Evolutionary conservation across 2,888 invertebrate species (phyloP).

Genomic region (Cryptocephalus moraei): DNA sequence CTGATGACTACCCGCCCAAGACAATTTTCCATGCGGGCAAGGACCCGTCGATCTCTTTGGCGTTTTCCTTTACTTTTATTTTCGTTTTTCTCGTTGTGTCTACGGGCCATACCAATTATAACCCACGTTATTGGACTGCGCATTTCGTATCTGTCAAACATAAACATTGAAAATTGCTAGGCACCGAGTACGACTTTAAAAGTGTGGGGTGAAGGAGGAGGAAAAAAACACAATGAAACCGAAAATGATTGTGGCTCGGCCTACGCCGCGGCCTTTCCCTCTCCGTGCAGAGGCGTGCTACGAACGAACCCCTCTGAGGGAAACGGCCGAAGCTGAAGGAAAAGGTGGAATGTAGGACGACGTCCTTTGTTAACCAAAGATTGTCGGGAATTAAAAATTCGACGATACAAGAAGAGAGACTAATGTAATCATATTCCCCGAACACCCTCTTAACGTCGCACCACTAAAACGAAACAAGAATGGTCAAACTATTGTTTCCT

Average conservation of each 20-base stretch:
- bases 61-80: not conserved
- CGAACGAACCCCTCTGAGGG: too few species aligned
- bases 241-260: constrained; percentile 20
- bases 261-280: constrained; percentile 14
- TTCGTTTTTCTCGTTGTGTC: constrained; percentile 3
- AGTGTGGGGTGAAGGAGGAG: constrained; percentile 8
- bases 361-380: too few species aligned
- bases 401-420: too few species aligned
- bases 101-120: constrained; percentile 8
- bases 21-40: not conserved
- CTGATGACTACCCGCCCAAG: too few species aligned
- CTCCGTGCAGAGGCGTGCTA: constrained; percentile 6
- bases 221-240: constrained; percentile 6
- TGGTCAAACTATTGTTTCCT: too few species aligned
- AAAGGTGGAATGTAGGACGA: too few species aligned
- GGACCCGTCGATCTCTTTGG: constrained; percentile 1
- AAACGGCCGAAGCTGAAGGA: not conserved
- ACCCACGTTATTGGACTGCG: constrained; percentile 9
- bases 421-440: too few species aligned
- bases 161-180: constrained; percentile 12
- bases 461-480: too few species aligned
- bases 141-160: constrained; percentile 12
- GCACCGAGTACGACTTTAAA: constrained; percentile 9
- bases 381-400: too few species aligned
- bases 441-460: too few species aligned